phyloP scores from a whole-genome alignment of 2,797 vertebrate species.

The Myotis vivesi region DNA sequence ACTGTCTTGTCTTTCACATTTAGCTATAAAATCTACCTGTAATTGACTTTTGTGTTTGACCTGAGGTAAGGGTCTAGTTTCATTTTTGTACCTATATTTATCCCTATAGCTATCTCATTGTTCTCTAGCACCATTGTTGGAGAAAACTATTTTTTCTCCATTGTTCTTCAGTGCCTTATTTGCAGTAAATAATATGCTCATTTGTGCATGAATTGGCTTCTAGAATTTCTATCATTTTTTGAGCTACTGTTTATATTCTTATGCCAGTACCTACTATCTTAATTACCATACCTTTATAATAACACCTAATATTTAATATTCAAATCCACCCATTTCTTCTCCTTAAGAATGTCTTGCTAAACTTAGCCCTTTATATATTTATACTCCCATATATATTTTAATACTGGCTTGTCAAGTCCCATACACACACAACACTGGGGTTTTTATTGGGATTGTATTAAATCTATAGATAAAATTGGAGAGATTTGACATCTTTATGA shows the following conservation, averaged over 20 bases:
- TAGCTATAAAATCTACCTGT: not conserved
- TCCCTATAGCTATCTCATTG: not conserved
- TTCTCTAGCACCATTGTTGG: not conserved
- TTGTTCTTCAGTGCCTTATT: not conserved
- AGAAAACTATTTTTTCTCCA: not conserved
- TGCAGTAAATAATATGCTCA: not conserved
- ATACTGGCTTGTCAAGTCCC: not conserved
- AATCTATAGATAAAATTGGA: not conserved
- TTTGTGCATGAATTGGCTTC: not conserved
- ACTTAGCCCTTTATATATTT: not conserved
- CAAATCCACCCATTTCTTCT: not conserved
- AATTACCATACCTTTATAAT: constrained; percentile 6
- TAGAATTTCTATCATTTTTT: not conserved
- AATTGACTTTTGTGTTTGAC: not conserved
- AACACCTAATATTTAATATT: not conserved
- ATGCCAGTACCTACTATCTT: not conserved
- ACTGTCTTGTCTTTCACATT: not conserved
- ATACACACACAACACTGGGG: not conserved
- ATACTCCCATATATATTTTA: not conserved
- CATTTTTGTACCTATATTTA: not conserved
- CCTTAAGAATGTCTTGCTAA: constrained; percentile 26
- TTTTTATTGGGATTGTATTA: constrained; percentile 19
- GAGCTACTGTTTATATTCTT: not conserved
- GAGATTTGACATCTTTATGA: not conserved
- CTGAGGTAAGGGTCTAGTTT: not conserved